Conservation (phyloP, 2,113 vertebrate genomes). For the Rissa tridactyla region DNA sequence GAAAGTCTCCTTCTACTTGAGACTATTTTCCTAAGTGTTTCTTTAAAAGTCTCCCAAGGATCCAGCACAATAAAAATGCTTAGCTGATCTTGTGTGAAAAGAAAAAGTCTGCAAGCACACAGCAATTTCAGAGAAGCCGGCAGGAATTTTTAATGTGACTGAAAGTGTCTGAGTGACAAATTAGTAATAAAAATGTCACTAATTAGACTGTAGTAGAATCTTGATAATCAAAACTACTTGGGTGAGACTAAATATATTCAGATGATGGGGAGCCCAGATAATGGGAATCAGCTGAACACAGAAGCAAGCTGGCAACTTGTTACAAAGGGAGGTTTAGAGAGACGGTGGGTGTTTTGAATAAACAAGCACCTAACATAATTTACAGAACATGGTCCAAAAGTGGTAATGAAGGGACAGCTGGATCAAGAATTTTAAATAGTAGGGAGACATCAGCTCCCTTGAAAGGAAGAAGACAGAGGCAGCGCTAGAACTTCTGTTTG, state of each 20-base stretch:
- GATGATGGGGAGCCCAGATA: constrained; percentile 1
- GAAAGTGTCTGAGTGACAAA: constrained; percentile 61
- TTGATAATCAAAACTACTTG: constrained; percentile 65
- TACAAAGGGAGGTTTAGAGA: neutral
- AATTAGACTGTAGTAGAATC: constrained; percentile 58
- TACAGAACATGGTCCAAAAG: neutral
- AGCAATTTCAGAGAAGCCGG: constrained; percentile 35
- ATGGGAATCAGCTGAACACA: constrained; percentile 45
- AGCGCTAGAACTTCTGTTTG: neutral
- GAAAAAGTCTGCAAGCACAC: neutral
- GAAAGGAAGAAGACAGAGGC: neutral
- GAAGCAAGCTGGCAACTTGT: constrained; percentile 25
- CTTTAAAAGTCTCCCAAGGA: constrained; percentile 27
- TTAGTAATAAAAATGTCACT: constrained; percentile 64
- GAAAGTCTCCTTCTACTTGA: neutral
- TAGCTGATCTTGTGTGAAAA: constrained; percentile 42
- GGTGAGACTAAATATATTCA: constrained; percentile 61
- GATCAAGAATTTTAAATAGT: neutral
- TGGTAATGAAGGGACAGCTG: neutral
- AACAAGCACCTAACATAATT: neutral
- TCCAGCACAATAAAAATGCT: constrained; percentile 38
- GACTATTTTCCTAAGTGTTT: neutral
- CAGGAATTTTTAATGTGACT: constrained; percentile 52
- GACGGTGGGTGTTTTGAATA: constrained; percentile 8
- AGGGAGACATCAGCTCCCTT: neutral